Evolutionary conservation across 1,140 invertebrate species (phyloP).

Genomic region (Macrobrachium rosenbergii): DNA sequence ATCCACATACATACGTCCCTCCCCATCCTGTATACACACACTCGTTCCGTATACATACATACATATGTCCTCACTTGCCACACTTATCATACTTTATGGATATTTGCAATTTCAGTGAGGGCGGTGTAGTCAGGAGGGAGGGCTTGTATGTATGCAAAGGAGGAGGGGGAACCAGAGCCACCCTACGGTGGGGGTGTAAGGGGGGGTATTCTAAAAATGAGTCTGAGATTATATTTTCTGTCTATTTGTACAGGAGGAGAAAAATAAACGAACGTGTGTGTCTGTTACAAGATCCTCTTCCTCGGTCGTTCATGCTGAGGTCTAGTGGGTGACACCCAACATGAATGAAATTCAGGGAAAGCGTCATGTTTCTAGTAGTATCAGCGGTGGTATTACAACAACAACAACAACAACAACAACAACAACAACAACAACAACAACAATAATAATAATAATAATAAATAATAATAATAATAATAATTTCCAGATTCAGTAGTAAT

Average conservation of each 20-base stretch:
- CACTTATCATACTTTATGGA: neutral
- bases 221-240: too few species aligned
- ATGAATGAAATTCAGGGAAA: too few species aligned
- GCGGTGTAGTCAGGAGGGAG: neutral
- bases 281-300: neutral
- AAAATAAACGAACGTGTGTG: conserved; percentile 16
- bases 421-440: too few species aligned
- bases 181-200: neutral
- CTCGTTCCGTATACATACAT: neutral
- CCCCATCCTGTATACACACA: neutral
- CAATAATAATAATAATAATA: too few species aligned
- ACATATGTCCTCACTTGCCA: neutral
- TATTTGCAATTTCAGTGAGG: conserved; percentile 3
- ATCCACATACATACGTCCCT: too few species aligned
- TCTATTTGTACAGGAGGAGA: neutral
- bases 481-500: too few species aligned
- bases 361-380: too few species aligned
- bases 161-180: neutral
- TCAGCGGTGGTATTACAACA: too few species aligned
- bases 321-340: too few species aligned
- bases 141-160: neutral
- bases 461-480: too few species aligned
- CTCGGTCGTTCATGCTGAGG: neutral
- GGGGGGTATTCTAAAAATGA: too few species aligned
- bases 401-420: too few species aligned